Conservation (phyloP, 2,888 invertebrate species). For the Pteria penguin region DNA sequence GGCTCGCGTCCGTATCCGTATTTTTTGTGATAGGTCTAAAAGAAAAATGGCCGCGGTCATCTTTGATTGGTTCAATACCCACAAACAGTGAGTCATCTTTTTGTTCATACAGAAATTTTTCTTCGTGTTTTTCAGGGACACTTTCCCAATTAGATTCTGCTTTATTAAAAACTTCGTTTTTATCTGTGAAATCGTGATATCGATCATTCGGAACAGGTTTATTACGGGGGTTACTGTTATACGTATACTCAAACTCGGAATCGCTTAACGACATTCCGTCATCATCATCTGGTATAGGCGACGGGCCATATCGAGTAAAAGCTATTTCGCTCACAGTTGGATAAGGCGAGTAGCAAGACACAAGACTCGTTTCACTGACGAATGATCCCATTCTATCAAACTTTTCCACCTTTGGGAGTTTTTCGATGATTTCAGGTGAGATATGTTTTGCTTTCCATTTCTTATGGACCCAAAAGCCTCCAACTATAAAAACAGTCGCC, state of each 20-base stretch:
- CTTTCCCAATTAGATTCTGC: not conserved
- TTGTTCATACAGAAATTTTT: not conserved
- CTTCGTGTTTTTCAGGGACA: not conserved
- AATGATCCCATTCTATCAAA: conserved; percentile 39
- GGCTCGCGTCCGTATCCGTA: not conserved
- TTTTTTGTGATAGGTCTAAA: not conserved
- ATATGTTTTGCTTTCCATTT: conserved; percentile 34
- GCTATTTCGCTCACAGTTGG: conserved; percentile 60
- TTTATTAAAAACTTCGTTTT: not conserved
- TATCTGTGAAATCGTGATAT: not conserved
- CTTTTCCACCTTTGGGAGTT: conserved; percentile 50
- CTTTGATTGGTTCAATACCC: not conserved
- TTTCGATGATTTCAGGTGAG: conserved; percentile 37
- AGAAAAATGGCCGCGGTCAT: not conserved
- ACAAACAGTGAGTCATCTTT: not conserved
- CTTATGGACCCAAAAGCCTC: conserved; percentile 48
- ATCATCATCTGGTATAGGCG: conserved; percentile 50
- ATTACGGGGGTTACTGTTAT: not conserved
- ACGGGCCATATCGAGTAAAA: conserved; percentile 53
- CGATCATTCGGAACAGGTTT: not conserved
- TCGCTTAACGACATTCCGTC: conserved; percentile 50
- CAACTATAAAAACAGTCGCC: conserved; percentile 26
- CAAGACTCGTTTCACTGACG: conserved; percentile 42
- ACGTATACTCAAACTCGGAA: not conserved
- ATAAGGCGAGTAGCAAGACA: conserved; percentile 49